Percentiles rank a stretch among this genome's conserved stretches.
These are phyloP conservation scores for Melanotaenia duboulayi DNA, from an alignment of 2,113 vertebrate genomes.

Conservation along the genomic window DNA sequence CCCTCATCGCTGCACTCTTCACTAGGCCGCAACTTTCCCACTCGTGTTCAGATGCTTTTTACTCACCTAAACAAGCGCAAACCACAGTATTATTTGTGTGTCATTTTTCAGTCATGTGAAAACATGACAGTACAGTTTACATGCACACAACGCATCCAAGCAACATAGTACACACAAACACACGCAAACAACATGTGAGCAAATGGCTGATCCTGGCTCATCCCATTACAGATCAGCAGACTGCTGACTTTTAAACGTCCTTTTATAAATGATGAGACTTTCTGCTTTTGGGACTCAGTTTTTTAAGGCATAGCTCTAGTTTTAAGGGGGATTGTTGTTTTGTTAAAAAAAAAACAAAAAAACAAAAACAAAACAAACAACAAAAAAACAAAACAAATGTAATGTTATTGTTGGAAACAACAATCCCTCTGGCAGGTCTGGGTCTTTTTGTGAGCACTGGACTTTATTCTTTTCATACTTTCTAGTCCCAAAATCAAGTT, in stretches of 20 bases:
- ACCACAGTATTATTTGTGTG: neutral
- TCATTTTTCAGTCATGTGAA: neutral
- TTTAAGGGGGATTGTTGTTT: neutral
- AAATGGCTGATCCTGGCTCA: conserved; percentile 44
- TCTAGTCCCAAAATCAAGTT: no score
- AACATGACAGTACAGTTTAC: conserved; percentile 3
- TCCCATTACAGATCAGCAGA: conserved; percentile 55
- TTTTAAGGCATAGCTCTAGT: neutral
- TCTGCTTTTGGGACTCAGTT: neutral
- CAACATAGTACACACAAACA: neutral
- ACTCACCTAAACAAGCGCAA: conserved; percentile 73
- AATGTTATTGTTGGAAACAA: neutral
- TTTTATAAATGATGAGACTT: conserved; percentile 9
- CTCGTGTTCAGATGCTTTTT: conserved; percentile 83
- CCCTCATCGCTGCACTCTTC: conserved; percentile 83
- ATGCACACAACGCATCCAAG: neutral
- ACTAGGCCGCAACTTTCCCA: conserved; percentile 82
- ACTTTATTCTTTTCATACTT: no score
- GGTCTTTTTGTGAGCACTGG: neutral
- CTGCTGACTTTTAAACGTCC: conserved; percentile 34
- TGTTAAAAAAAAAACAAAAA: neutral
- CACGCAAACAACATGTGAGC: conserved; percentile 31
- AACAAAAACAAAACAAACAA: no score
- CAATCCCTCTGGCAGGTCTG: neutral
- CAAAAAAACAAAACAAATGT: neutral